These are phyloP conservation scores for Danio rerio DNA, from an alignment of 2,113 vertebrate genomes.

Conservation along the genomic window DNA sequence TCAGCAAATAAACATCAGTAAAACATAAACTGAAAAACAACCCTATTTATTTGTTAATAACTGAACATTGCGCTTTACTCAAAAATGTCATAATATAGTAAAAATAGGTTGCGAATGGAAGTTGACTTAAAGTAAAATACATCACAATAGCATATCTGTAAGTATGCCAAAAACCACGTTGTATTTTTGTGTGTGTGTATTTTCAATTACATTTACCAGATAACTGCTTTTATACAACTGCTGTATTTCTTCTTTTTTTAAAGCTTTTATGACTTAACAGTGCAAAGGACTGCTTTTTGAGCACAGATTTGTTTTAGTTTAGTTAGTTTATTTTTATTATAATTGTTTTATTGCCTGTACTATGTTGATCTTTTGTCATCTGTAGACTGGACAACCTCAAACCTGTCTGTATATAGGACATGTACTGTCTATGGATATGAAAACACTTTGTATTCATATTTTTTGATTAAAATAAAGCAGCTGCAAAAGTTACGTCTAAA, in stretches of 20 bases:
- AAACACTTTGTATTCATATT: constrained; percentile 69
- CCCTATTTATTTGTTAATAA: neutral
- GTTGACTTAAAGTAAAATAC: neutral
- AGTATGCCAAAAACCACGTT: neutral
- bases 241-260: neutral
- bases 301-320: neutral
- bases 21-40: neutral
- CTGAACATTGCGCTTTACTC: constrained; percentile 4
- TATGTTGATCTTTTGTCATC: constrained; percentile 2
- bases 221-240: neutral
- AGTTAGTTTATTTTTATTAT: constrained; percentile 1
- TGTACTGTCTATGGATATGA: constrained; percentile 30
- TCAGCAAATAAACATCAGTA: neutral
- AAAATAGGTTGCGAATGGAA: neutral
- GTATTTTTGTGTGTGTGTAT: neutral
- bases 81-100: neutral
- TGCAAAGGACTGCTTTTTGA: neutral
- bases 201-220: neutral
- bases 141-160: neutral
- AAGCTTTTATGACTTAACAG: neutral
- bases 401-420: constrained; percentile 67
- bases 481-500: neutral
- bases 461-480: constrained; percentile 66
- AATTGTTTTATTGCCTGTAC: neutral
- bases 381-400: constrained; percentile 33